Evolutionary conservation across 2,113 vertebrate species (phyloP).

Genomic region (Isurus oxyrinchus): DNA sequence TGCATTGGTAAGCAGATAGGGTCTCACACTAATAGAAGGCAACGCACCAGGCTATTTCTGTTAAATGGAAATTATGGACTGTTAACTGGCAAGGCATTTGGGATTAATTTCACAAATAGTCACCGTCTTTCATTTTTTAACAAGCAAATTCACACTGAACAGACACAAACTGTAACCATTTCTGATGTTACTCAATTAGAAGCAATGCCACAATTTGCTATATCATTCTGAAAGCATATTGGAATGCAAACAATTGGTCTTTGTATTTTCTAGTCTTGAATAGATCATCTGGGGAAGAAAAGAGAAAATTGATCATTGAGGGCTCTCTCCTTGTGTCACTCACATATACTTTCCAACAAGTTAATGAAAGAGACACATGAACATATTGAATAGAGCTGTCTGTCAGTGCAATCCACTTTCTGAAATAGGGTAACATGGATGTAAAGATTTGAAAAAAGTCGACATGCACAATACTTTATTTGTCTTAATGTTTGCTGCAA

Average conservation of each 20-base stretch:
- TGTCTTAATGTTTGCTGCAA: neutral
- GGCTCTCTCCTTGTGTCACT: neutral
- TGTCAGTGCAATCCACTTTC: neutral
- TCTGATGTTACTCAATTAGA: constrained; percentile 12
- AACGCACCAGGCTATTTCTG: constrained; percentile 24
- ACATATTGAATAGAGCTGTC: neutral
- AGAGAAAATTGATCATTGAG: neutral
- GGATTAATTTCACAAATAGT: constrained; percentile 32
- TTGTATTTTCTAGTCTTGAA: neutral
- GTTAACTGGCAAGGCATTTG: constrained; percentile 25
- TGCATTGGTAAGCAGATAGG: constrained; percentile 52
- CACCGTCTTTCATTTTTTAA: constrained; percentile 17
- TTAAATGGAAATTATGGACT: constrained; percentile 22
- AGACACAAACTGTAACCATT: neutral
- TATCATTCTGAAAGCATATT: neutral
- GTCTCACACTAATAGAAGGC: constrained; percentile 27
- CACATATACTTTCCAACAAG: neutral
- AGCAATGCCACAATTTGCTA: neutral
- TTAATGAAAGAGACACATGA: neutral
- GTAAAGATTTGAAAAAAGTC: neutral
- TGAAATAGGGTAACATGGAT: neutral
- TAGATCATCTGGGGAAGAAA: neutral
- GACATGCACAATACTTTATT: neutral
- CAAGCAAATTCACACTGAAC: neutral
- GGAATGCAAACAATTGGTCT: neutral